Conservation (phyloP, 2,797 vertebrate species). For the Hyperoplus lanceolatus region DNA sequence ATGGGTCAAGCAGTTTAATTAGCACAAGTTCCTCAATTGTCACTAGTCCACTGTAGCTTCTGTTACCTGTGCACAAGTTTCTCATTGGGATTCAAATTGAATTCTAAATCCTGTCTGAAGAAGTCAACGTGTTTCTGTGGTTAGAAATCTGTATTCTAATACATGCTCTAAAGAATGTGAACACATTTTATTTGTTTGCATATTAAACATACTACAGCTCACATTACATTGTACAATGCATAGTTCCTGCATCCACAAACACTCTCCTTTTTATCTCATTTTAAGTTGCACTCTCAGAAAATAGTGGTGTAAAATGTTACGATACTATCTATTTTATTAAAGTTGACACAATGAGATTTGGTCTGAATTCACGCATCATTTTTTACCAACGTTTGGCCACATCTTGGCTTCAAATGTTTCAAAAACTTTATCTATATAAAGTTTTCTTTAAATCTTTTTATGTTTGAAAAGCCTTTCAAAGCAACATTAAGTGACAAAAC, state of each 20-base stretch:
- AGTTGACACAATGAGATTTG: neutral
- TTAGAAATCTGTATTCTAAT: neutral
- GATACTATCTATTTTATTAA: neutral
- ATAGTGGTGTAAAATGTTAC: neutral
- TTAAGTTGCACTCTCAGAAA: neutral
- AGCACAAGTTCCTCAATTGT: neutral
- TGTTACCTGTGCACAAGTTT: neutral
- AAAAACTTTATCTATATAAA: neutral
- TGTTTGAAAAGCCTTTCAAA: conserved; percentile 5
- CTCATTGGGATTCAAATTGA: no score
- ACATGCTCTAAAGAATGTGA: neutral
- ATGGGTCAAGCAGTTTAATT: neutral
- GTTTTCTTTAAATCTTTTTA: neutral
- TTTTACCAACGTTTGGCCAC: neutral
- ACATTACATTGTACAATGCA: no score
- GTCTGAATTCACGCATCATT: neutral
- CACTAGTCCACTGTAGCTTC: neutral
- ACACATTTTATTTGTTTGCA: neutral
- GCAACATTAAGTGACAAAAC: no score
- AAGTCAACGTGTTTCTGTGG: neutral
- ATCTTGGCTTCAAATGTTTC: neutral
- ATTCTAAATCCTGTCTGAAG: no score
- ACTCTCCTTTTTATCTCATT: neutral
- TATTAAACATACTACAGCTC: neutral
- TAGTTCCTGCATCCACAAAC: neutral